Base-by-base conservation (phyloP, 2,888 invertebrate genomes). In the Leptinotarsa tumamoca region DNA sequence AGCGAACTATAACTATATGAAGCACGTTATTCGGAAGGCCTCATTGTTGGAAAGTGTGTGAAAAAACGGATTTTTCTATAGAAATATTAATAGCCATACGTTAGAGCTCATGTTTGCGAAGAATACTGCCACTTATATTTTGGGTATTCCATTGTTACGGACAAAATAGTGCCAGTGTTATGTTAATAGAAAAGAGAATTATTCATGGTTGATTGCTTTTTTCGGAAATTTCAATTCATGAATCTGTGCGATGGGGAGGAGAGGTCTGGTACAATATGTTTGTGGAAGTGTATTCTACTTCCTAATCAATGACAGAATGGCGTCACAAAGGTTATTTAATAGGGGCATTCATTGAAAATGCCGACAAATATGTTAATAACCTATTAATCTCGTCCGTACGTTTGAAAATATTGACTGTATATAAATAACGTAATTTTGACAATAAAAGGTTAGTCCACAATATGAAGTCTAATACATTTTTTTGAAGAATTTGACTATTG, bases 101-200 rank as follows among this genome's bases (percentile, higher is more conserved):
- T 80, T 78, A 68, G 78, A 80, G 77, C 76, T 77, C 75, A 81
- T 80, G 83, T 80, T 80, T 78, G 80, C 78, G 73, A 80, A 77
- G 77, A 83, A 83, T 82, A 81, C 78, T 74, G 82, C 82, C 84
- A 84, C 83, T 85, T 83, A 83, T 83, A 82, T 82, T 82, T 83
- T 80, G 81, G 82, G 82, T 82, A 79, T 71, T 63, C 78, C 75
- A 81, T 83, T 83, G 82, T 83, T 33, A 43, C n/a, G n/a, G 54
- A 75, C 75, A 78, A 76, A 72, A 71, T 56, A 73, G 73, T 56
- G 68, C 73, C 58, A 74, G 72, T 77, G 77, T 80, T 78, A 77
- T 78, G 75, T 71, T 76, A 79, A 75, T 77, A 71, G 73, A 70
- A 69, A 71, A 67, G 52, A 69, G 71, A 63, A 76, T 67, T 73